Evolutionary conservation across 2,888 invertebrate genomes (phyloP), one percentile per base, ranked within the genome.

Genomic region (Idaea dimidiata): DNA sequence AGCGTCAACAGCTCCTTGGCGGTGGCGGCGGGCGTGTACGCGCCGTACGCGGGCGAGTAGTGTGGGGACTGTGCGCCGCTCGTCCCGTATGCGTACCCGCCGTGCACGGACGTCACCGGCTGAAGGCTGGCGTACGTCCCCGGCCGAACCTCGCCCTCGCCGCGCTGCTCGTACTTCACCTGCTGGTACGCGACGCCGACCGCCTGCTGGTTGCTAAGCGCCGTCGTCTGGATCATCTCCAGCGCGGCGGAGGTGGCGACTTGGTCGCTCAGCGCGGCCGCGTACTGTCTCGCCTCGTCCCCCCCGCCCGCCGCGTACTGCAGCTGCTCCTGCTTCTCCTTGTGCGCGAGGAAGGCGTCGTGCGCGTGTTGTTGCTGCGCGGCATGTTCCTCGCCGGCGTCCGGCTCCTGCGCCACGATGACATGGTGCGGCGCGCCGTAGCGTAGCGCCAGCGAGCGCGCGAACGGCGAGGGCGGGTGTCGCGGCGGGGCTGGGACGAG

Each of bases 61-160:
- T 69, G 83, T 84, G 70, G 64, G 61, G 63, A 62, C 62, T 62
- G 60, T n/a, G n/a, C n/a, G 56, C 86, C 85, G 17, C 8, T 5
- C 56, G 56, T 10, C 0, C 85, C 83, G 63, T 86, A 86, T 43
- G 86, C 80, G 74, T 89, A 91, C 6, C 87, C 85, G 6, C 86
- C 83, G 70, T 83, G 90, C 17, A 93, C 86, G 8, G 94, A 89
- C 5, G 94, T 92, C 1, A 95, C 95, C 0, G 95, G 94, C 78
- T 95, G 95, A 67, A 95, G 82, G 70, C 94, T 94, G 0, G 95
- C 94, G 73, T 95, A 95, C 18, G 93, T 95, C 57, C 80, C 86
- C 55, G 86, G 80, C n/a, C 88, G 84, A 55, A 83, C 83, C 65
- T 89, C 83, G 17, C 82, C 79, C 67, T 92, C 81, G 43, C 76